Evolutionary conservation across 1,140 invertebrate genomes (phyloP).

Genomic region (Idris sp.): DNA sequence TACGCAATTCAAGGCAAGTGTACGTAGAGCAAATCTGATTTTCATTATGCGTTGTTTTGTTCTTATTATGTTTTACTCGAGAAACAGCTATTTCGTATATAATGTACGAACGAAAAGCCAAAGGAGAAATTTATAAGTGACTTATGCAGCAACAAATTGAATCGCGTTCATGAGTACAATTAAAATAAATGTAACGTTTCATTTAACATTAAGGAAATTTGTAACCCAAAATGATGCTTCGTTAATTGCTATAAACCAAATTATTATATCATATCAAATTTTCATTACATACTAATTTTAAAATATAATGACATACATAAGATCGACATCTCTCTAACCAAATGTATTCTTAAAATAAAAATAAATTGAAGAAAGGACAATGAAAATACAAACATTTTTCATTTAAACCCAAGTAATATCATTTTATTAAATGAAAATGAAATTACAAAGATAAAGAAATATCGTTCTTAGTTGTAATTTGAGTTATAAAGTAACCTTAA

Average conservation of each 20-base stretch:
- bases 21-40: slow-evolving; percentile 15
- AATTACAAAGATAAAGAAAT: no score
- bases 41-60: slow-evolving; percentile 19
- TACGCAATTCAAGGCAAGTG: slow-evolving; percentile 7
- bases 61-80: slow-evolving; percentile 15
- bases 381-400: no score
- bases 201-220: neutral
- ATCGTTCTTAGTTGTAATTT: no score
- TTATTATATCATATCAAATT: neutral
- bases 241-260: neutral
- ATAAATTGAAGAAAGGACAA: no score
- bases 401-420: no score
- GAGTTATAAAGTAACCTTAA: no score
- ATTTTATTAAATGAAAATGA: no score
- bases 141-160: slow-evolving; percentile 21
- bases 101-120: slow-evolving; percentile 16
- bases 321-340: no score
- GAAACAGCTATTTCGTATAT: slow-evolving; percentile 22
- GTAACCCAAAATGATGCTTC: neutral
- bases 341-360: no score
- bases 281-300: no score
- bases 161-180: slow-evolving; percentile 11
- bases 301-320: no score
- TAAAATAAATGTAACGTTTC: slow-evolving; percentile 19
- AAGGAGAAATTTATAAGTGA: slow-evolving; percentile 20